Evolutionary conservation across 2,797 vertebrate genomes (phyloP).

Genomic region (Triplophysa yarkandensis): DNA sequence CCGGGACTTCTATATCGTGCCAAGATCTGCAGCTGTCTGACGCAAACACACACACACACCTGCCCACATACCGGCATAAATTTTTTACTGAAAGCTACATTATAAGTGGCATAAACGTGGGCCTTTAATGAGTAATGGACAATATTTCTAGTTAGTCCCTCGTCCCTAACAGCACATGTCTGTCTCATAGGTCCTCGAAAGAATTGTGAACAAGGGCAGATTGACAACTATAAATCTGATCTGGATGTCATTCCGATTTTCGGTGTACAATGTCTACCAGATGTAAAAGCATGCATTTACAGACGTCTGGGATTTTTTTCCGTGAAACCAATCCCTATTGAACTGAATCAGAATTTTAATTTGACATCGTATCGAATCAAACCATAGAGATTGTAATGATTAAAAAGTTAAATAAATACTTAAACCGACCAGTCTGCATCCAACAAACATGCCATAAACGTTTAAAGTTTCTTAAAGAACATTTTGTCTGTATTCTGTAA

Average conservation of each 20-base stretch:
- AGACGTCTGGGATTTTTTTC: too few species aligned
- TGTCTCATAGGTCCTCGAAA: neutral
- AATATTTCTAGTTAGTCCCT: neutral
- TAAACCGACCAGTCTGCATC: too few species aligned
- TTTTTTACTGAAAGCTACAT: slow-evolving; percentile 18
- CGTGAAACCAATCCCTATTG: neutral
- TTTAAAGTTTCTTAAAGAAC: too few species aligned
- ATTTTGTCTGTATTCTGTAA: too few species aligned
- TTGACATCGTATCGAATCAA: too few species aligned
- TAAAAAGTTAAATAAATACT: too few species aligned
- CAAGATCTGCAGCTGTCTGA: slow-evolving; percentile 57
- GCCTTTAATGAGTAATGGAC: slow-evolving; percentile 9
- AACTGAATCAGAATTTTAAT: slow-evolving; percentile 2
- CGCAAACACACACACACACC: slow-evolving; percentile 62
- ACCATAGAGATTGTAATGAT: too few species aligned
- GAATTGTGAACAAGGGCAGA: neutral
- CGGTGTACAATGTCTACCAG: too few species aligned
- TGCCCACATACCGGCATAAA: slow-evolving; percentile 28
- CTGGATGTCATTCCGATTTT: neutral
- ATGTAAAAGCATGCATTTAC: too few species aligned
- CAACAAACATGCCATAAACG: too few species aligned
- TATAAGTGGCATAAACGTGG: slow-evolving; percentile 16
- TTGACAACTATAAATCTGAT: neutral
- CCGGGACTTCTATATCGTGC: slow-evolving; percentile 71
- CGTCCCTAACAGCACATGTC: neutral